Conservation (phyloP, 2,888 invertebrate species). For the Caenorhabditis sp. region DNA sequence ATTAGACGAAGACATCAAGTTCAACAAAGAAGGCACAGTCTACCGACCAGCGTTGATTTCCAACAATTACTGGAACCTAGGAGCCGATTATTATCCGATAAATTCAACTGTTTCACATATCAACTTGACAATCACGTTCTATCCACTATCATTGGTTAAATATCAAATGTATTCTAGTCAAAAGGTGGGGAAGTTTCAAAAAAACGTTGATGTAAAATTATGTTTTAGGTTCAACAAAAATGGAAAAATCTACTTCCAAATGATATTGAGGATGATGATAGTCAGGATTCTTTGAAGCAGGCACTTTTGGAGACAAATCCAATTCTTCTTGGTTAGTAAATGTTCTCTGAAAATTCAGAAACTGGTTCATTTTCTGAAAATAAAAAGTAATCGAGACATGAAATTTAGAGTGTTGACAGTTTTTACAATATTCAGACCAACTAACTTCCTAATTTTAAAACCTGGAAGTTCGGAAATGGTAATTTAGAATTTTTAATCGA, state of each 20-base stretch:
- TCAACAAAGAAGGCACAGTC: constrained; percentile 80
- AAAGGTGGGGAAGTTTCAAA: constrained; percentile 72
- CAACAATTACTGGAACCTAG: constrained; percentile 99
- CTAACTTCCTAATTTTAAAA: too few species aligned
- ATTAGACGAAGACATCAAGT: constrained; percentile 52
- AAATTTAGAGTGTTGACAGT: too few species aligned
- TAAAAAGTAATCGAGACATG: too few species aligned
- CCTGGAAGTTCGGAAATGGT: too few species aligned
- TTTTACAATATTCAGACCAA: too few species aligned
- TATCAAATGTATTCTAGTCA: constrained; percentile 99
- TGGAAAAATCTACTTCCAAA: too few species aligned
- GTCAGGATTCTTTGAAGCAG: constrained; percentile 80
- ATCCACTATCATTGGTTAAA: constrained; percentile 92
- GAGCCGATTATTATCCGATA: constrained; percentile 82
- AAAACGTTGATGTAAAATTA: neutral
- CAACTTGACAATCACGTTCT: constrained; percentile 73
- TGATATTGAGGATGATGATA: constrained; percentile 74
- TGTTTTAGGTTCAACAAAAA: constrained; percentile 53
- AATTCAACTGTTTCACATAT: constrained; percentile 80
- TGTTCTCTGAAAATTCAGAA: constrained; percentile 4
- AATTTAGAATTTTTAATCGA: too few species aligned
- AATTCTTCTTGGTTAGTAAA: constrained; percentile 78
- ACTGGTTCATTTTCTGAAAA: too few species aligned
- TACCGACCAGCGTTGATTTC: constrained; percentile 93
- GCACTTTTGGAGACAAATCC: constrained; percentile 95